Base-by-base conservation (phyloP, 1,140 invertebrate genomes). In the Rhopalosiphum maidis region DNA sequence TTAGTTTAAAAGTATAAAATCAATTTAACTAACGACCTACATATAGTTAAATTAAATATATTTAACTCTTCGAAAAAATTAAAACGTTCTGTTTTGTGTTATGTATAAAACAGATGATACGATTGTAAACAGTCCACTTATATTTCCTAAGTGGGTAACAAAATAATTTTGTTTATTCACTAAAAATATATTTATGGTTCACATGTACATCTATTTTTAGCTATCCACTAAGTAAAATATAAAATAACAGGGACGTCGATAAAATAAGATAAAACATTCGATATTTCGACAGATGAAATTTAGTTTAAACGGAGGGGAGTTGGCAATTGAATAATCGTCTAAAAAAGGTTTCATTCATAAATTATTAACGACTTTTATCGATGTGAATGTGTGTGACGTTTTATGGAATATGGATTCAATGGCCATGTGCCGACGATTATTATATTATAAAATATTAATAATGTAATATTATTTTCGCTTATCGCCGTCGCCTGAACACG, bases 301-400 rank as follows among this genome's bases (percentile, higher is more conserved):
- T 82, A 82, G n/a, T 82, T 37, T 82, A 82, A 35, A 22, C 21
- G 77, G 15, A 37, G n/a, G 35, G 35, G 35, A 82, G 35, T 82
- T 82, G 2, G 77, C 77, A 3, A 37, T 82, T 82, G 77, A 82
- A 82, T 35, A 82, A 82, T 82, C 6, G 18, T 82, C 77, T 82
- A 82, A 82, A 82, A 82, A 37, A 37, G 35, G n/a, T 82, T 37
- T 37, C 77, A 82, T 82, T 82, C 77, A 82, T 82, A 82, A 82
- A 82, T 82, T 82, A 82, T 37, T 82, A 82, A 82, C 35, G 77
- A 82, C n/a, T 82, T 82, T 82, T 82, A 82, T 82, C 35, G 35
- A 82, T 82, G 77, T 35, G 77, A 82, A n/a, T 82, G 77, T n/a
- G 18, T 37, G 77, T 82, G 55, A 60, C 25, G 25, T 60, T 60